Evolutionary conservation across 2,797 vertebrate species (phyloP), one percentile per base, ranked within the genome.

Genomic region (Rhinatrema bivittatum): DNA sequence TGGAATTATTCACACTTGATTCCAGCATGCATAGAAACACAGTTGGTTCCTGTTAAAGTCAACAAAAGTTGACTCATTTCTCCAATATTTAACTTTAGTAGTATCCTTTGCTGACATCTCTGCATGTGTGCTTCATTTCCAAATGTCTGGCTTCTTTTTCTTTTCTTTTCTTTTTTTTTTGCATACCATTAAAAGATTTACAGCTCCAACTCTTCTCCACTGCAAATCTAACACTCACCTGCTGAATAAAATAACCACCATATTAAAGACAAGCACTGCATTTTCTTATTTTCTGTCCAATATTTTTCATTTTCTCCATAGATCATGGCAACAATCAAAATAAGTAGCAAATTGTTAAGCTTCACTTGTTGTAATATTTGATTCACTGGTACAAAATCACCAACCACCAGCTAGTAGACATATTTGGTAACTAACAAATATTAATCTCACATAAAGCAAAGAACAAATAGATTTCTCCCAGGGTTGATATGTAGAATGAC

Each of bases 21-120:
- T 60, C 54, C 32, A 59, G 25, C 18, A 46, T 56, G 68, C 44
- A 36, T 39, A 50, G 66, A 58, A 61, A 23, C 40, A 42, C 35
- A 53, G 46, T 76, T 62, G 35, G 56, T 63, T 78, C 49, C 54
- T 48, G 53, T 72, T 55, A 46, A n/a, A 68, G 16, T 31, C 61
- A 51, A 27, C 16, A 55, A 22, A 2, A 5, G 14, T 48, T 55
- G 42, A 63, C 23, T 31, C 24, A 31, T 56, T 25, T 39, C 39
- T 64, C 29, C 16, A 40, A 42, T 41, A 36, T 32, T 63, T 45
- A 60, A 53, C 36, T 59, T 32, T 52, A 21, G 2, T 3, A 48
- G 46, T 29, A 10, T 42, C 22, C 9, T 38, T 32, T 50, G 32
- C 27, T 62, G 55, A 57, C 49, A 51, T 21, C 0, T 14, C 42